Base-by-base conservation (phyloP, 1,140 invertebrate species). In the Brachionus koreanus region DNA sequence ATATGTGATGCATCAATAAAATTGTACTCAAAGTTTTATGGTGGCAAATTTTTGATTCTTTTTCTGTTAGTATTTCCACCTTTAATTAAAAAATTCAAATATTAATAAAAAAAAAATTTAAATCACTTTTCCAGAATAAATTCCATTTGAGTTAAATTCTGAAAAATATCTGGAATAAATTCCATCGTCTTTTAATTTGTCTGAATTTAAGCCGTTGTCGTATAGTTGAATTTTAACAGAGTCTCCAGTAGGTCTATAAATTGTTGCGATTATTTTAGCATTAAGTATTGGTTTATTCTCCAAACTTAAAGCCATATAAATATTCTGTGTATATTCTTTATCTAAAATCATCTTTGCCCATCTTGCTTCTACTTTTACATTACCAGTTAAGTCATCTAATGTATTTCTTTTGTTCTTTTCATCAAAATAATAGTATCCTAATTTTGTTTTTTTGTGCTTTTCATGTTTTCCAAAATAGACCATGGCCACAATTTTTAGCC, bases 151-250 rank as follows among this genome's bases (percentile, higher is more conserved):
- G 57, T 12, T 79, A 43, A 79, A 79, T 39, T 79, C 35, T 10
- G 49, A 39, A 79, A 79, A 79, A 61, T 79, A 79, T 39, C 29
- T 65, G n/a, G 76, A 79, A 61, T 79, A 79, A 23, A 79, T 52
- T 3, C 76, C 76, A 79, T 79, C 76, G n/a, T 79, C 16, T 39
- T 39, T 37, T 61, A 42, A 79, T 33, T 33, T 23, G 57, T 79
- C 76, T 52, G 76, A 49, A 65, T 79, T 79, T 35, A 61, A 29
- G 12, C 76, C 76, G 43, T 79, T 35, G 35, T 79, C 76, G 23
- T 63, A 19, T 13, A 79, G 49, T 23, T 79, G 33, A 19, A 79
- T 25, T 39, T 37, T 79, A n/a, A 79, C 19, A 42, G n/a, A 79
- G 16, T 79, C 76, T 10, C 76, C 76, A 39, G n/a, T 61, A 23